Base-by-base conservation (phyloP, 2,113 vertebrate species). In the Crotalus viridis region DNA sequence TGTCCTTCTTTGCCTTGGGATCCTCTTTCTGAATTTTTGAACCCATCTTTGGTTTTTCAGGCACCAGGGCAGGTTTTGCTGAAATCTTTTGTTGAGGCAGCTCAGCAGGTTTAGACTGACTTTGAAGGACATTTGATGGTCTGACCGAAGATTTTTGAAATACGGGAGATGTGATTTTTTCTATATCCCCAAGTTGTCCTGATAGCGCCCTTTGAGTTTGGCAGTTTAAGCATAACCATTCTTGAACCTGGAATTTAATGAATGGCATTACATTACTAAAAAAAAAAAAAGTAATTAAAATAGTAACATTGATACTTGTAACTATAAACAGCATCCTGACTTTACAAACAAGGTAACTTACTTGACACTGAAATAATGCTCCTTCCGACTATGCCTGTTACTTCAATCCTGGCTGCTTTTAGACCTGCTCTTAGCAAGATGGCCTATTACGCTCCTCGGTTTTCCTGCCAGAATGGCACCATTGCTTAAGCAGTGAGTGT, bases 221-320 rank as follows among this genome's bases (percentile, higher is more conserved):
- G 95, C 99, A 99, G 94, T 98, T 99, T 96, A 99, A 98, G 96
- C 99, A 99, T 86, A 99, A 98, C 99, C 99, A 99, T 97, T 99
- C 99, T 95, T 98, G 97, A 56, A 97, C 98, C 99, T 99, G 97
- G 21, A 95, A 96, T 4, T 93, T 39, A 97, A 97, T 2, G 96
- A 96, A 96, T 0, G 95, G 85, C 0, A 94, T 12, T 2, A 90
- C 93, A 94, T 90, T 96, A 92, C 46, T 96, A 89, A 92, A 69
- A 51, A 51, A 17, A 51, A 17, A 91, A 91, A 88, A 93, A 89
- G 55, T 12, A 15, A 87, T 26, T 89, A 89, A n/a, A 46, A 91
- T 93, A 88, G 89, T 89, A 7, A 64, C 17, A 86, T 24, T 0
- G 1, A 19, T 19, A 1, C 87, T 93, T 93, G 87, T n/a, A 93